Conservation (phyloP, 2,797 vertebrate species). For the Anguilla anguilla region DNA sequence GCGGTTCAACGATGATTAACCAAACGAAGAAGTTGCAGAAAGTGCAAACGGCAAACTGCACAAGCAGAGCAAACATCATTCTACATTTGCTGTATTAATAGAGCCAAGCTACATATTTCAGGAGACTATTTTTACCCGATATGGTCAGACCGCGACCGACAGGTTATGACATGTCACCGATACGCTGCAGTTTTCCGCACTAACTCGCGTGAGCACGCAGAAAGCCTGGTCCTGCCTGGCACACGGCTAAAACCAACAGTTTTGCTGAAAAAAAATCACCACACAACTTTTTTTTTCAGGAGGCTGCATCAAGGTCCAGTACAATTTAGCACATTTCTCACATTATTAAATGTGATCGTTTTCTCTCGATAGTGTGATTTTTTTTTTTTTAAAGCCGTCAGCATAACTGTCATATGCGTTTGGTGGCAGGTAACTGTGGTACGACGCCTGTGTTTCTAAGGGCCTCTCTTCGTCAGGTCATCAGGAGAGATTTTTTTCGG, state of each 20-base stretch:
- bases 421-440: neutral
- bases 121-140: neutral
- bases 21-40: neutral
- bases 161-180: too few species aligned
- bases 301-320: neutral
- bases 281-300: neutral
- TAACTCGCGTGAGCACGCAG: too few species aligned
- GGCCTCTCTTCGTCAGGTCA: conserved; percentile 42
- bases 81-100: neutral
- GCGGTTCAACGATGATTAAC: neutral
- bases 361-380: neutral
- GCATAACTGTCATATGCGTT: neutral
- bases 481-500: conserved; percentile 65
- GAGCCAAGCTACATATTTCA: neutral
- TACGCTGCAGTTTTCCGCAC: too few species aligned
- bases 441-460: conserved; percentile 40
- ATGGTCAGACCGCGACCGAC: too few species aligned
- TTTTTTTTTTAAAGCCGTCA: too few species aligned
- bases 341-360: neutral
- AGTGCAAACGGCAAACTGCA: neutral
- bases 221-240: too few species aligned
- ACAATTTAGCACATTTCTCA: neutral
- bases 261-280: too few species aligned
- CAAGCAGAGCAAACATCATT: neutral
- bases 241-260: too few species aligned